These are phyloP conservation scores for Sebastes paucispinis DNA, from an alignment of 2,797 vertebrate species.

Conservation along the genomic window DNA sequence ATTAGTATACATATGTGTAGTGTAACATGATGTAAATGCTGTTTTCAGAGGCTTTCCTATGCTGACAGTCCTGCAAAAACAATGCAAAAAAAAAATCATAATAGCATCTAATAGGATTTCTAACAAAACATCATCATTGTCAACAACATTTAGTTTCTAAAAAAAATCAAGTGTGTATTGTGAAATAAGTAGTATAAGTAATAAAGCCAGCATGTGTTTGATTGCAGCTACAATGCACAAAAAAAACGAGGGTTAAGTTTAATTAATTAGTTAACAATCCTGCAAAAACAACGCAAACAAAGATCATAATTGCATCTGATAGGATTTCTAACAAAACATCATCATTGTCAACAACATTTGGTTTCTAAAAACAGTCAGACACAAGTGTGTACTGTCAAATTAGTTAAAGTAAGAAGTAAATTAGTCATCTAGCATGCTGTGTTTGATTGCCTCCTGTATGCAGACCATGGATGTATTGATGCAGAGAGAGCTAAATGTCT, in stretches of 20 bases:
- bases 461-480: not conserved
- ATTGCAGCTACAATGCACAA: not conserved
- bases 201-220: not conserved
- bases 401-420: fast-evolving
- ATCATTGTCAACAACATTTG: too few species aligned
- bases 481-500: not conserved
- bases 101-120: not conserved
- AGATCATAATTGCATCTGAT: not conserved
- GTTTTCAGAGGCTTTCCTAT: not conserved
- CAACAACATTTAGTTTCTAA: too few species aligned
- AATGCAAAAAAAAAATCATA: not conserved
- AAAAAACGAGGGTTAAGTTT: fast-evolving
- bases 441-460: not conserved
- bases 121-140: not conserved
- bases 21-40: not conserved
- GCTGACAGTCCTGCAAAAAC: not conserved
- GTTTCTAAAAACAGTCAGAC: too few species aligned
- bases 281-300: not conserved
- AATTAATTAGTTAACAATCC: not conserved
- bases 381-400: not conserved
- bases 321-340: not conserved
- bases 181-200: too few species aligned
- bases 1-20: not conserved
- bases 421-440: not conserved
- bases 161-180: too few species aligned